phyloP scores from a whole-genome alignment of 2,888 invertebrate species.

The Masnerella sp. region DNA sequence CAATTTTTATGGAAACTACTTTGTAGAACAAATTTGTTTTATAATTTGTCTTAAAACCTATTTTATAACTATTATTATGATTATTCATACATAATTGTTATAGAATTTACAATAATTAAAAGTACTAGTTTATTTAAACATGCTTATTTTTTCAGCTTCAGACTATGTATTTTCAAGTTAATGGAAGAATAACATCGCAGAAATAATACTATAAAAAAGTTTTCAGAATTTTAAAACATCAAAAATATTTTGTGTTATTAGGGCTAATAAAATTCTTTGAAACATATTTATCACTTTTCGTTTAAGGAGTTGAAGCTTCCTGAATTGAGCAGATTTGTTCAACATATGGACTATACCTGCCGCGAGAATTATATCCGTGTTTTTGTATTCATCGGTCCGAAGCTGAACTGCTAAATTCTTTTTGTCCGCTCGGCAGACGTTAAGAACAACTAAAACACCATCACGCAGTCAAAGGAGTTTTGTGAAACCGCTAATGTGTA shows the following conservation, averaged over 20 bases:
- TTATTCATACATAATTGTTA: too few relatives aligned
- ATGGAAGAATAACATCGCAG: too few relatives aligned
- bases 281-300: slow-evolving; percentile 44
- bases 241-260: slow-evolving; percentile 29
- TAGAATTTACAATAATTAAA: too few relatives aligned
- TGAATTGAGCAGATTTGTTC: slow-evolving; percentile 49
- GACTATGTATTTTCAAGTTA: too few relatives aligned
- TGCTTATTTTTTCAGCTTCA: too few relatives aligned
- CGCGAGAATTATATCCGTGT: slow-evolving; percentile 34
- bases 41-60: too few relatives aligned
- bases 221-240: slow-evolving; percentile 20
- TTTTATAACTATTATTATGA: too few relatives aligned
- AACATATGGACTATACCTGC: slow-evolving; percentile 34
- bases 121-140: too few relatives aligned
- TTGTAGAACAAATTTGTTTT: too few relatives aligned
- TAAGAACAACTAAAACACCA: slow-evolving; percentile 18
- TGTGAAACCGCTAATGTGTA: slow-evolving; percentile 7
- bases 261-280: slow-evolving; percentile 42
- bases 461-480: slow-evolving; percentile 6
- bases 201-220: too few relatives aligned
- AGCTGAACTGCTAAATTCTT: slow-evolving; percentile 24
- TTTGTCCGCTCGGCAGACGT: slow-evolving; percentile 13
- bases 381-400: slow-evolving; percentile 33
- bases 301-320: slow-evolving; percentile 50
- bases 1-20: background rate